Conservation (phyloP, 2,797 vertebrate genomes). For the Merluccius polli region DNA sequence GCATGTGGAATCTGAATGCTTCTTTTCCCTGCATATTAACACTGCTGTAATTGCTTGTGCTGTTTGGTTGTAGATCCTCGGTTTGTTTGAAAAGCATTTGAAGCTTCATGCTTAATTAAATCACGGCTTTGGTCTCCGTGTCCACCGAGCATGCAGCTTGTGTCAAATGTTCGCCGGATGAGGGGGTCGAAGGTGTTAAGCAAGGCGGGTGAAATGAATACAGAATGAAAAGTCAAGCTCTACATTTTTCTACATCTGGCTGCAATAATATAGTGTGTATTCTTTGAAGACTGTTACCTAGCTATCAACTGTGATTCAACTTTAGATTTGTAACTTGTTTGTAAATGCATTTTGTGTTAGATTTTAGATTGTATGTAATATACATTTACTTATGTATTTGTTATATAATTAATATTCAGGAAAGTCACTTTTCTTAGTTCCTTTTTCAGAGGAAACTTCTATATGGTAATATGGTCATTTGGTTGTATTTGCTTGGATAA, state of each 20-base stretch:
- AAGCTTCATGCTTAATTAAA: constrained; percentile 63
- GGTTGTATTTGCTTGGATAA: constrained; percentile 32
- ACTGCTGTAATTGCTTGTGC: constrained; percentile 59
- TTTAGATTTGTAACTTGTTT: not conserved
- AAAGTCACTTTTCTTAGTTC: not conserved
- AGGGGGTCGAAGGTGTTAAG: not conserved
- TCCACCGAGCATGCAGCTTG: constrained; percentile 29
- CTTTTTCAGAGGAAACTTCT: constrained; percentile 13
- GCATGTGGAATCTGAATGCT: constrained; percentile 35
- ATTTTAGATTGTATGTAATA: not conserved
- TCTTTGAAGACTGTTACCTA: not conserved
- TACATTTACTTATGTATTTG: not conserved
- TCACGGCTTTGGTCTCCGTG: constrained; percentile 49
- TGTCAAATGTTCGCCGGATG: constrained; percentile 11
- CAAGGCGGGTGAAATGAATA: too few relatives aligned
- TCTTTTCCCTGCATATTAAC: constrained; percentile 60
- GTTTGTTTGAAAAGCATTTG: constrained; percentile 65
- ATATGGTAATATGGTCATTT: constrained; percentile 31
- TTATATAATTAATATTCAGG: not conserved
- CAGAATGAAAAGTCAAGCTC: not conserved
- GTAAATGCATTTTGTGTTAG: not conserved
- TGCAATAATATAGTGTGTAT: not conserved
- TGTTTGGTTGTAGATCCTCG: constrained; percentile 59
- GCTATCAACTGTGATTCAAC: not conserved
- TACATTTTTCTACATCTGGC: not conserved